A percentile compares a stretch with the other conserved stretches of the same genome.
Evolutionary conservation across 2,888 invertebrate species (phyloP).

Genomic region (Norana najaformis): DNA sequence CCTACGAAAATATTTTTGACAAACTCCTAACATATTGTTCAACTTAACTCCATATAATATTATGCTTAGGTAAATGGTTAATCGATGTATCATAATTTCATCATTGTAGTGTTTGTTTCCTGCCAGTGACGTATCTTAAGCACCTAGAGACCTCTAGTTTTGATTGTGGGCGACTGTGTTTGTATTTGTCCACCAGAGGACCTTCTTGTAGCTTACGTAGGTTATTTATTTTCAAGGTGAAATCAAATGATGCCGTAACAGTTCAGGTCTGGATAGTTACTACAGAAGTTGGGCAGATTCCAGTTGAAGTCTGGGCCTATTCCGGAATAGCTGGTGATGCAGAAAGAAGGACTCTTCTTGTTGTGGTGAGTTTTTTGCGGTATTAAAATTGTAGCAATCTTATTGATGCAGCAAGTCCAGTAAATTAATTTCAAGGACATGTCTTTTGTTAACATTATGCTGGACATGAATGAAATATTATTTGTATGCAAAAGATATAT

Average conservation of each 20-base stretch:
- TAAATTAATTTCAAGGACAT: not conserved
- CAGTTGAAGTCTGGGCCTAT: constrained; percentile 76
- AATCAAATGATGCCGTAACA: constrained; percentile 73
- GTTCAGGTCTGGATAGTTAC: constrained; percentile 85
- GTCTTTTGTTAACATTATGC: not conserved
- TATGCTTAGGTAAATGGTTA: too few relatives aligned
- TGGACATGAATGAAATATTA: too few relatives aligned
- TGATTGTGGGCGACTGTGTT: not conserved
- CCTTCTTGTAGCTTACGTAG: too few relatives aligned
- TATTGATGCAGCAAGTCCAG: not conserved
- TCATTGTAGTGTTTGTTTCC: too few relatives aligned
- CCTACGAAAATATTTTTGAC: too few relatives aligned
- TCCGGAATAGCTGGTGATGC: constrained; percentile 79
- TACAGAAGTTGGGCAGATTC: constrained; percentile 72
- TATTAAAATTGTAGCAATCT: not conserved
- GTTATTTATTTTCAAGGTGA: constrained; percentile 47
- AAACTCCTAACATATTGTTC: too few relatives aligned
- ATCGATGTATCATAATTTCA: too few relatives aligned
- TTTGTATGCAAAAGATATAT: too few relatives aligned
- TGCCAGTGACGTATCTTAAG: too few relatives aligned
- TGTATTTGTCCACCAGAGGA: too few relatives aligned
- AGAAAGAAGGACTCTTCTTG: constrained; percentile 74
- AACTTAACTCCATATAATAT: too few relatives aligned
- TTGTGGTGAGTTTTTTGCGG: constrained; percentile 67
- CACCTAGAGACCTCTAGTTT: too few relatives aligned